Conservation (phyloP, 2,888 invertebrate genomes). For the Omphaloscelis lunosa region DNA sequence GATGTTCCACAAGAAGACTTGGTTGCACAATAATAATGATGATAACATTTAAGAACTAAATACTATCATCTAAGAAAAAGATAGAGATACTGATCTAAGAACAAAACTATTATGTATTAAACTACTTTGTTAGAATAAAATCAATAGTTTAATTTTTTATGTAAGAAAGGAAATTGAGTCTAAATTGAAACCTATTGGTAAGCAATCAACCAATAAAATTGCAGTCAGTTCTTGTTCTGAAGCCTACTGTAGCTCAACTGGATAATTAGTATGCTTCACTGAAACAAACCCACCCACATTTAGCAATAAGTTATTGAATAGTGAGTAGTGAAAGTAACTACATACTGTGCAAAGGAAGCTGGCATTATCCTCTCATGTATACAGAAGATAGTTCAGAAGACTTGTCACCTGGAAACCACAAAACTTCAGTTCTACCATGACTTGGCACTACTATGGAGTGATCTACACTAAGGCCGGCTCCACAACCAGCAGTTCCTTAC, state of each 20-base stretch:
- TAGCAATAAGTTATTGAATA: constrained; percentile 16
- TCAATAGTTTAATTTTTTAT: constrained; percentile 6
- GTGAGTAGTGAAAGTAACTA: constrained; percentile 45
- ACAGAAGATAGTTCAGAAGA: constrained; percentile 46
- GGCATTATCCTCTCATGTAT: constrained; percentile 51
- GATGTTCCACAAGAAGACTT: not conserved
- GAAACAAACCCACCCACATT: constrained; percentile 39
- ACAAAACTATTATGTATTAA: not conserved
- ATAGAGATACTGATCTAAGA: not conserved
- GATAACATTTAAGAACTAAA: not conserved
- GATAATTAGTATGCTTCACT: constrained; percentile 29
- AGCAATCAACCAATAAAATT: constrained; percentile 39
- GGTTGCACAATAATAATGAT: not conserved
- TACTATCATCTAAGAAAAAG: too few species aligned
- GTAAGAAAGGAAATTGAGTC: not conserved
- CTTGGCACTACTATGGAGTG: not conserved
- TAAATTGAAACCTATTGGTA: constrained; percentile 54
- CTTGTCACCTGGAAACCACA: constrained; percentile 67
- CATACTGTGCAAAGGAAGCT: constrained; percentile 66
- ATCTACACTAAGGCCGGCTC: not conserved
- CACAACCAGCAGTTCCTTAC: not conserved
- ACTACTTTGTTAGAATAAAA: not conserved
- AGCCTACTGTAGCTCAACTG: constrained; percentile 2
- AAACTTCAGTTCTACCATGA: constrained; percentile 37
- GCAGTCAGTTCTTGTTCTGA: constrained; percentile 1